Conservation (phyloP, 1,140 invertebrate genomes). For the Matsumurasca onukii region DNA sequence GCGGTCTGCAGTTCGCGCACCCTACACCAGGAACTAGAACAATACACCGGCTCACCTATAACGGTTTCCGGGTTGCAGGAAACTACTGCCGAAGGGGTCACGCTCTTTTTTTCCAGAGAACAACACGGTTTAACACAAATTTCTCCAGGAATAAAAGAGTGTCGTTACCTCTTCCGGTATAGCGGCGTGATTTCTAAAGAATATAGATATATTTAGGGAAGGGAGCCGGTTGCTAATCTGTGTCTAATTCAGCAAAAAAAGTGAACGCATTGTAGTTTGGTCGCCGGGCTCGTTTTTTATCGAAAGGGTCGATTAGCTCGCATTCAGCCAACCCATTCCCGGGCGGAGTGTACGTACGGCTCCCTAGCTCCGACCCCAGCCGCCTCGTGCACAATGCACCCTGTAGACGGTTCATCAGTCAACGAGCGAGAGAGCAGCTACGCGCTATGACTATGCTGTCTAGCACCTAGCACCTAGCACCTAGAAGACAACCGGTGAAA, state of each 20-base stretch:
- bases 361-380: background rate
- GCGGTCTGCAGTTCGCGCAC: background rate
- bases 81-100: slow-evolving; percentile 7
- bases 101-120: background rate
- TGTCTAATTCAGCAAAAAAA: slow-evolving; percentile 27
- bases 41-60: background rate
- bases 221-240: slow-evolving; percentile 24
- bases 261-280: slow-evolving; percentile 10
- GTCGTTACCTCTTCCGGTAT: slow-evolving; percentile 23
- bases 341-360: background rate
- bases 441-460: background rate
- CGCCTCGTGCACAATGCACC: background rate
- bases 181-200: slow-evolving; percentile 24
- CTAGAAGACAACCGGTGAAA: no score
- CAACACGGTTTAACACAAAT: slow-evolving; percentile 23
- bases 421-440: background rate
- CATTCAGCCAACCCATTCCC: slow-evolving; percentile 21
- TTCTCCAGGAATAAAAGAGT: slow-evolving; percentile 14
- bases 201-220: slow-evolving; percentile 26
- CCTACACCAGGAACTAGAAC: slow-evolving; percentile 11
- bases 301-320: slow-evolving; percentile 20
- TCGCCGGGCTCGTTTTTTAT: slow-evolving; percentile 19
- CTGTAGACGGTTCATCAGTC: slow-evolving; percentile 22
- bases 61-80: slow-evolving; percentile 24
- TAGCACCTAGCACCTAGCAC: no score